Evolutionary conservation across 2,113 vertebrate species (phyloP), one percentile per base, ranked within the genome.

Genomic region (Panurus biarmicus): DNA sequence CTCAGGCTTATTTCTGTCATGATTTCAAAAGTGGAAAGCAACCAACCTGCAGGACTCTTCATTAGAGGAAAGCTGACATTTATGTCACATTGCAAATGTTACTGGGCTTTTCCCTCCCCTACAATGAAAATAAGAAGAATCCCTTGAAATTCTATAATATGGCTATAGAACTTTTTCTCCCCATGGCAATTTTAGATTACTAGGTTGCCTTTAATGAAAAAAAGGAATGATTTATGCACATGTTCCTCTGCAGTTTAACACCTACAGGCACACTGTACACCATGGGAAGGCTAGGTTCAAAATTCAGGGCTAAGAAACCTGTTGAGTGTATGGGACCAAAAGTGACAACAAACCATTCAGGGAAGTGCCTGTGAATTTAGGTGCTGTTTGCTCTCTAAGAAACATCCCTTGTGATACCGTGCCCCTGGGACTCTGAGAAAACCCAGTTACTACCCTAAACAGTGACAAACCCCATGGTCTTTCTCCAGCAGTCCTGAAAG

Each of bases 21-120:
- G 35, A 31, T 81, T 94, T 96, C 72, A 83, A 95, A 96, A 94
- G 74, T 50, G 95, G 74, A 94, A 95, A 90, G 53, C 56, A 94
- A 80, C 67, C 94, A 87, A 82, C 53, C 53, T 51, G 53, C 53
- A 94, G 65, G 60, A 80, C 36, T 89, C 50, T 83, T 87, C 79
- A 85, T 87, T 83, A 96, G 53, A 95, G 66, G n/a, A 91, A 90
- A 90, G 40, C 14, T 91, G 92, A 54, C 31, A 87, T 69, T 93
- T 85, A 70, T 69, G 66, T 89, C 85, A 87, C 48, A 62, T 44
- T 62, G 31, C 29, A 89, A 94, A 90, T 42, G 45, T 60, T 82
- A 71, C 45, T 61, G 26, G 76, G 36, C 23, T 87, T 90, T 92
- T 24, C 13, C n/a, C 18, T 57, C 26, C 18, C 12, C 40, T 36